These are phyloP conservation scores for Parazoanthus darwini DNA, from an alignment of 92 coral and sea anemone species.

Conservation along the genomic window DNA sequence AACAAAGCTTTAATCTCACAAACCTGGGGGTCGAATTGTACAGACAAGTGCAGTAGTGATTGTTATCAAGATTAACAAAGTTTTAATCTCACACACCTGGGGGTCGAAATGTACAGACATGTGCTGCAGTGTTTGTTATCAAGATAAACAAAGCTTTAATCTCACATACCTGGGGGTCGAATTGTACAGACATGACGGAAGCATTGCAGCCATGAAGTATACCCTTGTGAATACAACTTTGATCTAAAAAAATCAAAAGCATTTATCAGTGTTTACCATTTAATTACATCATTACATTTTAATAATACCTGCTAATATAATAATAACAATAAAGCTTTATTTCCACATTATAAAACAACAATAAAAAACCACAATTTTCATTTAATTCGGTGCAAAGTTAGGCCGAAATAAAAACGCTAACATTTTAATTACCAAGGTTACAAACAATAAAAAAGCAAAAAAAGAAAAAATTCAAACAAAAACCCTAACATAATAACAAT, in stretches of 20 bases:
- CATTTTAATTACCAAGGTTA: too few relatives aligned
- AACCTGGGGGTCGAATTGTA: slow-evolving; percentile 94
- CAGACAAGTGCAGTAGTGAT: slow-evolving; percentile 52
- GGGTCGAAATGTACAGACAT: slow-evolving; percentile 92
- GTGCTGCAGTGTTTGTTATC: too few relatives aligned
- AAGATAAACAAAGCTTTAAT: neutral
- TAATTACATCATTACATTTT: neutral
- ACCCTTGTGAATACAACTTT: slow-evolving; percentile 63
- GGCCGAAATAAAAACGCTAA: too few relatives aligned
- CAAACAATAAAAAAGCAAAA: too few relatives aligned
- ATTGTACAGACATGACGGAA: slow-evolving; percentile 90
- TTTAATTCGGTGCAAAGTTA: too few relatives aligned
- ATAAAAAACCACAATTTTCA: too few relatives aligned
- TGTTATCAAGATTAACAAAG: neutral
- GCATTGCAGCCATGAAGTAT: slow-evolving; percentile 90
- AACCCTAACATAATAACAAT: too few relatives aligned
- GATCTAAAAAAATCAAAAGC: slow-evolving; percentile 25
- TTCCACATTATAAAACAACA: too few relatives aligned
- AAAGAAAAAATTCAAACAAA: too few relatives aligned
- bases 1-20: neutral
- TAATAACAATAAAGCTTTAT: too few relatives aligned
- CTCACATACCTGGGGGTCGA: slow-evolving; percentile 82
- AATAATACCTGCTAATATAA: too few relatives aligned
- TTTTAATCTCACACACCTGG: slow-evolving; percentile 60
- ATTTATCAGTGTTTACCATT: neutral